Conservation (phyloP, 2,797 vertebrate genomes). For the Sebastiscus tertius region DNA sequence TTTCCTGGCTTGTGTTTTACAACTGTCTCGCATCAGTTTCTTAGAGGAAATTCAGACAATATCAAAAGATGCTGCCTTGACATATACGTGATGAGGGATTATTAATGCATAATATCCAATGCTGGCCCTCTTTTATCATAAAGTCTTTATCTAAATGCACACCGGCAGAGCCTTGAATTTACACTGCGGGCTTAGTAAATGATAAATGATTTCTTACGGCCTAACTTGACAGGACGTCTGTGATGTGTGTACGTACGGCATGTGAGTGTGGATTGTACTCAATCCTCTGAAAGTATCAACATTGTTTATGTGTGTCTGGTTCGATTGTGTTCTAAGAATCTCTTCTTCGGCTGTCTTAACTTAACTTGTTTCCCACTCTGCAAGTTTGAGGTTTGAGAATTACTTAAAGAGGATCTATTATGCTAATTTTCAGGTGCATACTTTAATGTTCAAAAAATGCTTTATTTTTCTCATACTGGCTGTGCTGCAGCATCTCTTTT, state of each 20-base stretch:
- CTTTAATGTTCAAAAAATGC: no score
- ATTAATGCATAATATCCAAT: conserved; percentile 17
- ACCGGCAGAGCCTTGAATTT: not conserved
- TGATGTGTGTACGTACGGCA: not conserved
- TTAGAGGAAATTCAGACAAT: conserved; percentile 17
- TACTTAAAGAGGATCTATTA: not conserved
- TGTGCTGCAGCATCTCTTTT: no score
- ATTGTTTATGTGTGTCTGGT: not conserved
- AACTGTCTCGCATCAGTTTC: conserved; percentile 32
- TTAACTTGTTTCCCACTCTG: not conserved
- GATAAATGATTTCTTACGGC: conserved; percentile 28
- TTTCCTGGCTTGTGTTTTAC: conserved; percentile 45
- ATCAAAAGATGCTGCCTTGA: conserved; percentile 32
- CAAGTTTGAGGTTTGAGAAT: not conserved
- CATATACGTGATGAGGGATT: conserved; percentile 8
- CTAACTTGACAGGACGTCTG: not conserved
- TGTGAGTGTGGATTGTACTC: not conserved
- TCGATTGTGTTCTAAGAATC: not conserved
- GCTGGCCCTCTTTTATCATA: conserved; percentile 4
- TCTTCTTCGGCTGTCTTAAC: not conserved
- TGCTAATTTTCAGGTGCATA: no score
- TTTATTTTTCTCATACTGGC: no score
- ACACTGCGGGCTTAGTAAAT: not conserved
- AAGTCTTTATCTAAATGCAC: conserved; percentile 13
- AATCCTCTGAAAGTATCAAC: not conserved